Percentiles rank a stretch among this genome's conserved stretches.
Evolutionary conservation across 1,140 invertebrate genomes (phyloP).

Genomic region (Papilio xuthus): DNA sequence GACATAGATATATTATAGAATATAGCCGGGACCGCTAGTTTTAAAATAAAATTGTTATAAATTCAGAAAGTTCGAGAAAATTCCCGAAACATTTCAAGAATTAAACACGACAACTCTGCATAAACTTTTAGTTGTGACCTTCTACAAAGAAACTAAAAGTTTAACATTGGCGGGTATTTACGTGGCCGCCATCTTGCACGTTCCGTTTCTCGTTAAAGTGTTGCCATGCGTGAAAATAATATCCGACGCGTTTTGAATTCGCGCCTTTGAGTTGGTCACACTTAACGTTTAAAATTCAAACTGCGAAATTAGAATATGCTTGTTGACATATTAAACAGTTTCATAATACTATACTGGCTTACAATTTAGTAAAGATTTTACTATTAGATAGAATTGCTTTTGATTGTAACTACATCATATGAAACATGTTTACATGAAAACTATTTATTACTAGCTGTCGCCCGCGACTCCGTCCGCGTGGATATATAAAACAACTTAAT

Average conservation of each 20-base stretch:
- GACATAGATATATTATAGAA: too few species aligned
- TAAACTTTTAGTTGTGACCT: conserved; percentile 27
- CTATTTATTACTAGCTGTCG: not conserved
- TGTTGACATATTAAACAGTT: conserved; percentile 34
- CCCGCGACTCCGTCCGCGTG: too few species aligned
- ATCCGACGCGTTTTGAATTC: conserved; percentile 59
- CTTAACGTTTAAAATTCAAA: conserved; percentile 39
- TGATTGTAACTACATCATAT: not conserved
- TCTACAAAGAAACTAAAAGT: conserved; percentile 27
- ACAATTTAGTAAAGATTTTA: conserved; percentile 1
- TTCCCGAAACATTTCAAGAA: conserved; percentile 17
- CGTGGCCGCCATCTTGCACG: conserved; percentile 46
- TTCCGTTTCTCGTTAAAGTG: conserved; percentile 64
- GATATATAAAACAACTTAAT: too few species aligned
- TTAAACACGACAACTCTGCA: not conserved
- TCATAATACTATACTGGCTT: not conserved
- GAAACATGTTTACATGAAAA: too few species aligned
- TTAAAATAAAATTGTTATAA: not conserved
- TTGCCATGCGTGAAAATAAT: conserved; percentile 66
- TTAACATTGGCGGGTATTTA: conserved; percentile 40
- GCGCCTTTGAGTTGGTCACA: conserved; percentile 55
- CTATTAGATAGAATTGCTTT: not conserved
- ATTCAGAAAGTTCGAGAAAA: conserved; percentile 10
- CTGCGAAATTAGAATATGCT: conserved; percentile 31
- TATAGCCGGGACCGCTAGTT: not conserved